Conservation (phyloP, 2,888 invertebrate species). For the Cheilosia urbana region DNA sequence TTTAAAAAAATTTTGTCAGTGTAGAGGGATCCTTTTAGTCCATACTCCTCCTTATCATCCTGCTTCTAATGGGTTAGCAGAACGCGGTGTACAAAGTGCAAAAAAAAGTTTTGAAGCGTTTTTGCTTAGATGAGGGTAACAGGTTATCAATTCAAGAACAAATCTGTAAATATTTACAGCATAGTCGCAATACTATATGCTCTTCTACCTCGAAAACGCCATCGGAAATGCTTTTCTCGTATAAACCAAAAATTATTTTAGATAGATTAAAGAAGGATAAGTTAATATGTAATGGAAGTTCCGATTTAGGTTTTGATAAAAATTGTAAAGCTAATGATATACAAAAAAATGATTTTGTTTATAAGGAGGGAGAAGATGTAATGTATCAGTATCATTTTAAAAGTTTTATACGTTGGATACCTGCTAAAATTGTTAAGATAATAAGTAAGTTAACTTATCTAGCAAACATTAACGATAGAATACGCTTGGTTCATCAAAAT, state of each 20-base stretch:
- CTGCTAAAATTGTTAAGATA: slow-evolving; percentile 34
- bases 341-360: not conserved
- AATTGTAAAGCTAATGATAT: not conserved
- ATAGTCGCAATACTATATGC: slow-evolving; percentile 15
- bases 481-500: slow-evolving; percentile 26
- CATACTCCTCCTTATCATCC: slow-evolving; percentile 6
- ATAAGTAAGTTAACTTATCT: slow-evolving; percentile 30
- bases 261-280: no score
- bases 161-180: slow-evolving; percentile 37
- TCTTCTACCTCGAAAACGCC: slow-evolving; percentile 5
- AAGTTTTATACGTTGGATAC: slow-evolving; percentile 23
- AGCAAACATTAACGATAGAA: slow-evolving; percentile 15
- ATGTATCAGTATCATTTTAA: slow-evolving; percentile 39
- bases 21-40: slow-evolving; percentile 63
- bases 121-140: slow-evolving; percentile 25
- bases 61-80: slow-evolving; percentile 25
- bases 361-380: slow-evolving; percentile 21
- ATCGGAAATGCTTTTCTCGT: slow-evolving; percentile 32
- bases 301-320: not conserved
- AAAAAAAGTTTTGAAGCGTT: slow-evolving; percentile 48
- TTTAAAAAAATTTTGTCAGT: slow-evolving; percentile 32
- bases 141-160: slow-evolving; percentile 24
- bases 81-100: slow-evolving; percentile 73
- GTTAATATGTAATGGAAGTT: not conserved
- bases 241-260: slow-evolving; percentile 28